Base-by-base conservation (phyloP, 2,797 vertebrate genomes). In the Strix occidentalis region DNA sequence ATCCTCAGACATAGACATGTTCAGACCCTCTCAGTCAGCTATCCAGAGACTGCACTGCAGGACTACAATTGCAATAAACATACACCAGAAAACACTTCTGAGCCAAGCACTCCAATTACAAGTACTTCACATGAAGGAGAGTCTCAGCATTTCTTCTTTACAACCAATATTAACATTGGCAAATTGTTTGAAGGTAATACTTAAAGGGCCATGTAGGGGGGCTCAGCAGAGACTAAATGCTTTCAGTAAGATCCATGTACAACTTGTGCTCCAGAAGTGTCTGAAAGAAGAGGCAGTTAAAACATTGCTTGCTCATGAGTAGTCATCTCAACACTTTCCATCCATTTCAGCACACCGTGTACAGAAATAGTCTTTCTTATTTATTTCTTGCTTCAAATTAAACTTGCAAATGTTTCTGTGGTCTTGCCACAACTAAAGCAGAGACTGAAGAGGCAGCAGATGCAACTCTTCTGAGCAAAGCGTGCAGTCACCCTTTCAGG, bases 121-220 rank as follows among this genome's bases (percentile, higher is more conserved):
- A 68, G 21, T 7, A 39, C 33, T n/a, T 74, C 64, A 72, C 19
- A 68, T 19, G 54, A 65, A 35, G 3, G 15, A 39, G 6, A 50
- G 48, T 11, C 11, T 29, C 71, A 65, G 43, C 15, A 46, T 24
- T 76, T 80, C 51, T 43, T 87, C 83, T 61, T 60, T 19, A 87
- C 7, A 64, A 10, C 6, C 35, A 79, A 26, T 29, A 87, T 20
- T 26, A 83, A 58, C 35, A 43, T 11, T 11, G n/a, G 35, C 16
- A 51, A 68, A 61, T 13, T 37, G 41, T 37, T 33, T 75, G 39
- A 69, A 64, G n/a, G 29, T 9, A 39, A 50, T 25, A 65, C 26
- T 70, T 41, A 31, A 0, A 81, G 11, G 5, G 37, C 16, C 64
- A 85, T 28, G n/a, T 3, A 69, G 19, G 1, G 19, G 1, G 9